Conservation (phyloP, 2,797 vertebrate species). For the Vireo griseus region DNA sequence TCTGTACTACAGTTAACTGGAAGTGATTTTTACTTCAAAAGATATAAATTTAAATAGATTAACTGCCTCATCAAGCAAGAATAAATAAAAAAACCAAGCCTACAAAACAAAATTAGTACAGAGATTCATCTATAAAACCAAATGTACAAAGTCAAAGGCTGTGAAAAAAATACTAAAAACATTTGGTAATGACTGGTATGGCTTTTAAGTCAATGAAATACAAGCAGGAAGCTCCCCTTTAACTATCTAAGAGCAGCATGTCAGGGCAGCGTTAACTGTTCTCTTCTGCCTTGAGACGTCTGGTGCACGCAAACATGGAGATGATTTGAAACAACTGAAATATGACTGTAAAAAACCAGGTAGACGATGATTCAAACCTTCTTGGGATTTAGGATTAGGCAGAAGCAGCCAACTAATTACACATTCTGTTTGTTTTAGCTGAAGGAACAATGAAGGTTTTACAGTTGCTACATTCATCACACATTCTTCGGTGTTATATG, state of each 20-base stretch:
- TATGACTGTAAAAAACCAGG: not conserved
- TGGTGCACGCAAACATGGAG: not conserved
- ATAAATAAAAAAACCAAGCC: not conserved
- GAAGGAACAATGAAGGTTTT: conserved; percentile 41
- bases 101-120: not conserved
- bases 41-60: not conserved
- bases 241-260: not conserved
- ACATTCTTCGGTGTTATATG: conserved; percentile 44
- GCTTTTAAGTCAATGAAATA: not conserved
- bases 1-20: not conserved
- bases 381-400: conserved; percentile 25
- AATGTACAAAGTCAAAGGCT: not conserved
- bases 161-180: not conserved
- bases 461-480: conserved; percentile 35
- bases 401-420: conserved; percentile 54
- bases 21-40: not conserved
- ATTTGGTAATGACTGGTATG: not conserved
- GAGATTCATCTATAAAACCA: not conserved
- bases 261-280: not conserved
- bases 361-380: not conserved
- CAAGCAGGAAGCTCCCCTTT: not conserved
- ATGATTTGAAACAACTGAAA: conserved; percentile 7
- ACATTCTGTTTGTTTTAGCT: conserved; percentile 32
- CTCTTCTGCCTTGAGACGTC: not conserved
- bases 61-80: not conserved